A percentile compares a stretch with the other conserved stretches of the same genome.
phyloP scores from a whole-genome alignment of 2,797 vertebrate species.

The Eidolon dupreanum region DNA sequence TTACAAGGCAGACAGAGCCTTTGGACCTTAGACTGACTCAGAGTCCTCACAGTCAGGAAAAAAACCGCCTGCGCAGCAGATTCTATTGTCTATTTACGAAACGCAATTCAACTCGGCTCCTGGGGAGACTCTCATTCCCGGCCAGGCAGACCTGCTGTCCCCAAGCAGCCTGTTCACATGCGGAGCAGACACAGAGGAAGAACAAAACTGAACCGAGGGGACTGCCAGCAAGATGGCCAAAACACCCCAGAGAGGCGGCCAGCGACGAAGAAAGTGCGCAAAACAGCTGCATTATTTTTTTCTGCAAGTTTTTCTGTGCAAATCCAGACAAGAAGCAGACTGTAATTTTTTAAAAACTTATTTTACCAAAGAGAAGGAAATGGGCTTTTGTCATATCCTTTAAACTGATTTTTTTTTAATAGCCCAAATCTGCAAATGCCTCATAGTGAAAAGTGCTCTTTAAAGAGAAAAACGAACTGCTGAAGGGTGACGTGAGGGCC shows the following conservation, averaged over 20 bases:
- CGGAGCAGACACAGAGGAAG: background rate
- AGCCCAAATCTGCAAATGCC: background rate
- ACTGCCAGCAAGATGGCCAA: background rate
- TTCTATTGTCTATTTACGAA: constrained; percentile 2
- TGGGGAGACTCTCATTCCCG: background rate
- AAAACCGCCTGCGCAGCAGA: background rate
- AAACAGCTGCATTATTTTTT: background rate
- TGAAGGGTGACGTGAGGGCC: rapidly evolving
- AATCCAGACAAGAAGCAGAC: background rate
- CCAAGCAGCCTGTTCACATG: background rate
- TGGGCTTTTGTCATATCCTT: background rate
- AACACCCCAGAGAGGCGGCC: background rate
- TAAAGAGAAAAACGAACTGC: background rate
- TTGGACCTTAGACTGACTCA: background rate
- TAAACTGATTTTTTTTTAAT: background rate
- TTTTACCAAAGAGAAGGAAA: constrained; percentile 3
- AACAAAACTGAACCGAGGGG: background rate
- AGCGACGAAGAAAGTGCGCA: background rate
- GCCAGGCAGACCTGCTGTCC: background rate
- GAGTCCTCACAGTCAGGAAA: background rate
- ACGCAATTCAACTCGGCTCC: background rate
- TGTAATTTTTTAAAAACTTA: background rate
- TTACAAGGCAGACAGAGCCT: background rate
- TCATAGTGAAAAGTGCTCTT: background rate
- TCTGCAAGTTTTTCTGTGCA: background rate